Base-by-base conservation (phyloP, 2,113 vertebrate genomes). In the Rhodinocichla rosea region DNA sequence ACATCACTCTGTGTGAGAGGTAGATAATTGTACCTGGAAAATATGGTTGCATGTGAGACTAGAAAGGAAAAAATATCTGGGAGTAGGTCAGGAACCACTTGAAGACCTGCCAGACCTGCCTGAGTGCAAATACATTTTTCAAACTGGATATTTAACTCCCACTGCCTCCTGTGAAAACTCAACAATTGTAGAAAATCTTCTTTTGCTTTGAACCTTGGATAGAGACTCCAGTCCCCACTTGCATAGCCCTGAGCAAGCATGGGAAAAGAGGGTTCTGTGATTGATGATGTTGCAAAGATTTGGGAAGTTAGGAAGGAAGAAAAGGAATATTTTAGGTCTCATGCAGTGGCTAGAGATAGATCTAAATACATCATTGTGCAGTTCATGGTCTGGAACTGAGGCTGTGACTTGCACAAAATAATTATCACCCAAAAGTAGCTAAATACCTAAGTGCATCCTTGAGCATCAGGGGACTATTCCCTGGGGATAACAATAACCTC, bases 51-150 rank as follows among this genome's bases (percentile, higher is more conserved):
- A 32, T 27, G 81, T 59, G 90, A 90, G 75, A 64, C 42, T 3
- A 68, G 60, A 65, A 52, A 87, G 81, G 62, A 40, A 69, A 87
- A 94, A 79, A 60, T 56, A 94, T 28, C 82, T 49, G 42, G 0
- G 30, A 82, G 67, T 18, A 76, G 79, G 67, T 92, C 82, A 80
- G 79, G 90, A 65, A 57, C 79, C 53, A 26, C 52, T 65, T 73
- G 75, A 79, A 73, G 78, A 60, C 49, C 82, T 91, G 92, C 49
- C 83, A 95, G 85, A 84, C 81, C 87, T 83, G 55, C 64, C 69
- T 35, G 68, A 89, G 64, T 3, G 2, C 78, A 95, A 93, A 85
- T 64, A 32, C 4, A 37, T 80, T 93, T 87, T 93, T 82, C 84
- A 87, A 62, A 63, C 59, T 57, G 75, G 78, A 40, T 90, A 33